phyloP scores from a whole-genome alignment of 2,113 vertebrate species.

The Saccopteryx bilineata region DNA sequence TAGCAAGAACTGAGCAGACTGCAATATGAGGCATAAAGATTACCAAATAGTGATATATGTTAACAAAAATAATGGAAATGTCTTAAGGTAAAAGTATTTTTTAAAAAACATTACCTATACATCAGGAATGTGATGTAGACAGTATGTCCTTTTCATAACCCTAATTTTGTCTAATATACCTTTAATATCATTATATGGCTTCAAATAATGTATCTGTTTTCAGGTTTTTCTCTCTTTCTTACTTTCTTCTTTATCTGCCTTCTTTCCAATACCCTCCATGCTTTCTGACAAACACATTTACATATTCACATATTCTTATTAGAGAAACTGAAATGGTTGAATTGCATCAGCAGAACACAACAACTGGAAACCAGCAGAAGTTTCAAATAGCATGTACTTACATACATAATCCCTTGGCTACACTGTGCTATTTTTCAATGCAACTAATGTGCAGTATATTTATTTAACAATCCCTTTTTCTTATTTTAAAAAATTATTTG shows the following conservation, averaged over 20 bases:
- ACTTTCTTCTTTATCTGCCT: not conserved
- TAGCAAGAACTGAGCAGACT: not conserved
- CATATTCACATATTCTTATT: not conserved
- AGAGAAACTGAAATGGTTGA: not conserved
- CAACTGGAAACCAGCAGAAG: not conserved
- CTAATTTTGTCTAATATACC: not conserved
- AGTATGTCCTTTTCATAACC: not conserved
- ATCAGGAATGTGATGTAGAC: not conserved
- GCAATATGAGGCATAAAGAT: not conserved
- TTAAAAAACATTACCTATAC: not conserved
- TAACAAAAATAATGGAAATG: not conserved
- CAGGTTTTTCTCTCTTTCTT: not conserved
- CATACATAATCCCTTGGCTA: not conserved
- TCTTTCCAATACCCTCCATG: not conserved
- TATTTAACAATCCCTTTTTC: not conserved
- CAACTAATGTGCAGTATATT: not conserved
- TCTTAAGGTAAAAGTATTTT: constrained; percentile 13
- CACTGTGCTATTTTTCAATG: not conserved
- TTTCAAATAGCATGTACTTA: not conserved
- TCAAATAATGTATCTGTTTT: constrained; percentile 48
- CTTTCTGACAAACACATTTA: not conserved
- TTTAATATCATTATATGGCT: not conserved
- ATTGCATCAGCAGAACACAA: not conserved
- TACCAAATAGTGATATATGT: not conserved
- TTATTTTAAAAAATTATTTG: constrained; percentile 27